A percentile compares a stretch with the other conserved stretches of the same genome.
These are phyloP conservation scores for Syritta pipiens DNA, from an alignment of 2,888 invertebrate genomes.

Conservation along the genomic window DNA sequence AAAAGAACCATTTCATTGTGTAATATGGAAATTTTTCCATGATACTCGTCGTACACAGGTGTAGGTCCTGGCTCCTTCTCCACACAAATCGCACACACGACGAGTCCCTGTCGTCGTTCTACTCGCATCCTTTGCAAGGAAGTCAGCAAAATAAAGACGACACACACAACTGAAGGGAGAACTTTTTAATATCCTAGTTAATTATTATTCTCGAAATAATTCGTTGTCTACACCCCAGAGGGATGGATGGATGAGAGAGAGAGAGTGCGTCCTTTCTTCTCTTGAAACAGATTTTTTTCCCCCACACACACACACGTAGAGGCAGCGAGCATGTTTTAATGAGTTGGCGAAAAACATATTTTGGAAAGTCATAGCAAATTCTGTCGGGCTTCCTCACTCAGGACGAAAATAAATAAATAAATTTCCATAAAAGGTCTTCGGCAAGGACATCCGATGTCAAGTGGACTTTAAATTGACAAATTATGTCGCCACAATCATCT, in stretches of 20 bases:
- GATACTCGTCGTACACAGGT: constrained; percentile 28
- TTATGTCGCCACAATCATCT: constrained; percentile 26
- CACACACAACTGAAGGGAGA: constrained; percentile 17
- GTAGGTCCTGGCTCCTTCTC: neutral
- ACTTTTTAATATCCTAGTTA: constrained; percentile 64
- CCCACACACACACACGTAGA: neutral
- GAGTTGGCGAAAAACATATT: constrained; percentile 45
- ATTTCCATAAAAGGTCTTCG: constrained; percentile 19
- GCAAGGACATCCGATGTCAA: constrained; percentile 29
- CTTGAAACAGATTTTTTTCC: constrained; percentile 10
- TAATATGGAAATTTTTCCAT: constrained; percentile 38
- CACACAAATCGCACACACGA: neutral
- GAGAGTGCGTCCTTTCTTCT: neutral
- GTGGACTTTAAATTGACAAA: constrained; percentile 44
- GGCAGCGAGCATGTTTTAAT: constrained; percentile 49
- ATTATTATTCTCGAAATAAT: constrained; percentile 61
- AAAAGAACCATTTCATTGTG: constrained; percentile 21
- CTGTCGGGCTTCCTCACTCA: no score
- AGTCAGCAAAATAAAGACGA: constrained; percentile 28
- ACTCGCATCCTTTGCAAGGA: constrained; percentile 14
- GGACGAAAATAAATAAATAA: neutral
- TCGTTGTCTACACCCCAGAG: constrained; percentile 7
- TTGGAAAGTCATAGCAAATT: constrained; percentile 22
- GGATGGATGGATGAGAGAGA: neutral
- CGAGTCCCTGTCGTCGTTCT: neutral